These are phyloP conservation scores for Ypsolopha scabrella DNA, from an alignment of 2,888 invertebrate genomes.

Conservation along the genomic window DNA sequence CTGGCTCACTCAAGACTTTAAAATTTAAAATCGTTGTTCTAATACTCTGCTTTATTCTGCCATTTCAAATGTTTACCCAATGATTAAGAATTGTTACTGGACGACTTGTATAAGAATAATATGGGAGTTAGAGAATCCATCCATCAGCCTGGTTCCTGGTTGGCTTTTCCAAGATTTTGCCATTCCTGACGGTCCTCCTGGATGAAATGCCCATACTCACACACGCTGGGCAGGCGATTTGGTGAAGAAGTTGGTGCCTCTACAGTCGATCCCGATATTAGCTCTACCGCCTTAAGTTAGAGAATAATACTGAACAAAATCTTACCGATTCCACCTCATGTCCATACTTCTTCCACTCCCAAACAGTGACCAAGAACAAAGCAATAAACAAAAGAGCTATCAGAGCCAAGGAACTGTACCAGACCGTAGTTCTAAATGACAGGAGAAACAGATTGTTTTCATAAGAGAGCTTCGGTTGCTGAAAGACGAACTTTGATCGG, in stretches of 20 bases:
- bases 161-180: no score
- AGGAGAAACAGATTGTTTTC: constrained; percentile 78
- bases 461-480: constrained; percentile 78
- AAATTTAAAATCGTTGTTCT: constrained; percentile 3
- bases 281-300: no score
- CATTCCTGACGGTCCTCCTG: no score
- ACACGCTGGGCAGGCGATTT: no score
- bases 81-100: no score
- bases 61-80: no score
- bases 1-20: no score
- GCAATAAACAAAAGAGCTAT: constrained; percentile 51
- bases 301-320: background rate
- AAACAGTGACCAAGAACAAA: constrained; percentile 37
- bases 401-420: constrained; percentile 67
- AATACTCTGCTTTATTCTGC: no score
- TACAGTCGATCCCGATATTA: no score
- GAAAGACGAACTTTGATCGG: constrained; percentile 77
- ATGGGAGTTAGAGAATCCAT: background rate
- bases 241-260: no score
- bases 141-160: no score
- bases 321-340: constrained; percentile 17
- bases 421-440: constrained; percentile 76
- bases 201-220: no score
- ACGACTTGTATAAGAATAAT: background rate
- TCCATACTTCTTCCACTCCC: constrained; percentile 49